A percentile compares a stretch with the other conserved stretches of the same genome.
Evolutionary conservation across 2,888 invertebrate species (phyloP).

Genomic region (Iphiclides podalirius): DNA sequence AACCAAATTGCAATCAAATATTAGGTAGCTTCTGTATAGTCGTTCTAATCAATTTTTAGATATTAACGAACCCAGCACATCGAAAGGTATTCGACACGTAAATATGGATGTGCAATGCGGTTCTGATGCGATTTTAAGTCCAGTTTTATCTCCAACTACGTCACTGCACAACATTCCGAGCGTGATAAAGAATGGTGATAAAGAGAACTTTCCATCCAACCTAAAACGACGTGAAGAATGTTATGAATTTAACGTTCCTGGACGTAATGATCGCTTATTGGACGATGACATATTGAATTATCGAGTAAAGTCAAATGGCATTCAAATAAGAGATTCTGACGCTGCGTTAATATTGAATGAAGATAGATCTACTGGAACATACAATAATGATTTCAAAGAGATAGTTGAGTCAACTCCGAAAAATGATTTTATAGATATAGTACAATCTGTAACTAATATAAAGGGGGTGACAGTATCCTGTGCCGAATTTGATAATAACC

Average conservation of each 20-base stretch:
- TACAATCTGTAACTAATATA: constrained; percentile 37
- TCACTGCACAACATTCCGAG: constrained; percentile 5
- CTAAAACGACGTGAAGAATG: constrained; percentile 28
- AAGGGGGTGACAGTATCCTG: constrained; percentile 39
- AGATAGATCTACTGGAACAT: constrained; percentile 34
- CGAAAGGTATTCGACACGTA: constrained; percentile 65
- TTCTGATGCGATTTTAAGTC: constrained; percentile 44
- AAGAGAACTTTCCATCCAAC: constrained; percentile 13
- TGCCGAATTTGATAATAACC: constrained; percentile 36
- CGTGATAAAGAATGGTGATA: constrained; percentile 1
- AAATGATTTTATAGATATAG: constrained; percentile 16
- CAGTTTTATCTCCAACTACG: constrained; percentile 45
- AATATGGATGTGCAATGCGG: constrained; percentile 68
- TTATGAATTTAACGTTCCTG: background rate
- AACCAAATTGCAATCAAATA: too few species aligned
- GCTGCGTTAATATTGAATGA: constrained; percentile 24
- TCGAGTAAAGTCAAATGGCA: constrained; percentile 40
- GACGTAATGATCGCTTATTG: background rate
- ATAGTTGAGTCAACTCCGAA: background rate
- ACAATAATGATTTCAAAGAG: constrained; percentile 13
- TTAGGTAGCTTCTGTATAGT: too few species aligned
- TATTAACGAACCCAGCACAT: constrained; percentile 70
- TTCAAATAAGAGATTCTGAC: constrained; percentile 50
- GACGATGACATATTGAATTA: constrained; percentile 27
- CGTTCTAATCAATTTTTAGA: too few species aligned